Conservation (phyloP, 2,797 vertebrate species). For the Squalus acanthias region DNA sequence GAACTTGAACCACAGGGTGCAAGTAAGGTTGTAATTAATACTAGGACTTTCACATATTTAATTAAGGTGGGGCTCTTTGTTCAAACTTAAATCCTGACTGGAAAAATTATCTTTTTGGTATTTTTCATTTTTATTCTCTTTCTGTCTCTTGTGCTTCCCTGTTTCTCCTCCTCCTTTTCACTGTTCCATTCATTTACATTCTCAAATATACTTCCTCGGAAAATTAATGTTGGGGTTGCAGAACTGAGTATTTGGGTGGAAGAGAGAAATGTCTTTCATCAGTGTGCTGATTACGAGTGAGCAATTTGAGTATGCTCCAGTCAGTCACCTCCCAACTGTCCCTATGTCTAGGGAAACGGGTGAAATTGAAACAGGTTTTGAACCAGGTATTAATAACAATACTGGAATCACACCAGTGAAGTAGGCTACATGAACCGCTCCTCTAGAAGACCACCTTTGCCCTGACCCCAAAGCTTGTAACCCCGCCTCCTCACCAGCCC, state of each 20-base stretch:
- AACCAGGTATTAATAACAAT: neutral
- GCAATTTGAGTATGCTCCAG: neutral
- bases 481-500: neutral
- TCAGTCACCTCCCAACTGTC: neutral
- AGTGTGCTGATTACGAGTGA: neutral
- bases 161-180: neutral
- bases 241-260: neutral
- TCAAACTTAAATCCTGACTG: neutral
- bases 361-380: neutral
- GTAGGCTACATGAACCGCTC: neutral
- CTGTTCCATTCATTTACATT: neutral
- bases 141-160: neutral
- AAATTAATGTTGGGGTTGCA: neutral
- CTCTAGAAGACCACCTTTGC: neutral
- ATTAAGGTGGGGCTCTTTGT: neutral
- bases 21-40: conserved; percentile 9
- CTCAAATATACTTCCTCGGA: neutral
- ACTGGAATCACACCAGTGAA: neutral
- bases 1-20: conserved; percentile 22
- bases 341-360: neutral
- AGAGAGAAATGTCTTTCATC: neutral
- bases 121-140: neutral
- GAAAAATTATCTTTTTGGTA: neutral
- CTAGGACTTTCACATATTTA: neutral
- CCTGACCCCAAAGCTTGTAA: neutral